A percentile compares a stretch with the other conserved stretches of the same genome.
Conservation (phyloP, 2,888 invertebrate species). For the Galeopsomyia nigrocyanea region DNA sequence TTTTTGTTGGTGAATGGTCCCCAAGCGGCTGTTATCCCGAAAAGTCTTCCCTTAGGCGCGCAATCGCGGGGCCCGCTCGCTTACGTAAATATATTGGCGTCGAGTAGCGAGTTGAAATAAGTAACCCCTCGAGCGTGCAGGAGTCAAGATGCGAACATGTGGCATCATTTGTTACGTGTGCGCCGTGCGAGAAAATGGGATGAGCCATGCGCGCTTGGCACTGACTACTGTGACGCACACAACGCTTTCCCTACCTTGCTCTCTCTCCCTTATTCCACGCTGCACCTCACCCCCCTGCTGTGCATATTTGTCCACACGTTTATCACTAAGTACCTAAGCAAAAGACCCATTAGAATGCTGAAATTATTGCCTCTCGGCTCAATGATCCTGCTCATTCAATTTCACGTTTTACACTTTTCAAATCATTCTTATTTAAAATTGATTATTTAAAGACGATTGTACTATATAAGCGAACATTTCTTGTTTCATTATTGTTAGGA, state of each 20-base stretch:
- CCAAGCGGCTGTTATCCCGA: conserved; percentile 63
- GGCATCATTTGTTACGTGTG: conserved; percentile 66
- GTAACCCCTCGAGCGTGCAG: conserved; percentile 7
- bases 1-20: conserved; percentile 64
- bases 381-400: too few relatives aligned
- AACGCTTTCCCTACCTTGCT: background rate
- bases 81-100: conserved; percentile 49
- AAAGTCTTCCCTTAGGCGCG: conserved; percentile 53
- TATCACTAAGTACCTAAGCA: conserved; percentile 17
- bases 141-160: conserved; percentile 67
- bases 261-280: background rate
- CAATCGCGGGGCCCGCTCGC: conserved; percentile 47
- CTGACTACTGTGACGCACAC: background rate
- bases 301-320: conserved; percentile 38
- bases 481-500: too few relatives aligned
- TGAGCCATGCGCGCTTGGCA: conserved; percentile 15
- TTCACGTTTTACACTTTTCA: too few relatives aligned
- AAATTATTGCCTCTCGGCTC: too few relatives aligned
- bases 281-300: conserved; percentile 5
- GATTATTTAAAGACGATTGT: too few relatives aligned
- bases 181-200: conserved; percentile 39
- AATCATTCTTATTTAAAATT: too few relatives aligned
- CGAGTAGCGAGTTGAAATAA: conserved; percentile 52
- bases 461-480: too few relatives aligned
- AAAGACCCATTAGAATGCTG: conserved; percentile 16